These are phyloP conservation scores for Dusona sp. DNA, from an alignment of 2,888 invertebrate genomes.

Conservation along the genomic window DNA sequence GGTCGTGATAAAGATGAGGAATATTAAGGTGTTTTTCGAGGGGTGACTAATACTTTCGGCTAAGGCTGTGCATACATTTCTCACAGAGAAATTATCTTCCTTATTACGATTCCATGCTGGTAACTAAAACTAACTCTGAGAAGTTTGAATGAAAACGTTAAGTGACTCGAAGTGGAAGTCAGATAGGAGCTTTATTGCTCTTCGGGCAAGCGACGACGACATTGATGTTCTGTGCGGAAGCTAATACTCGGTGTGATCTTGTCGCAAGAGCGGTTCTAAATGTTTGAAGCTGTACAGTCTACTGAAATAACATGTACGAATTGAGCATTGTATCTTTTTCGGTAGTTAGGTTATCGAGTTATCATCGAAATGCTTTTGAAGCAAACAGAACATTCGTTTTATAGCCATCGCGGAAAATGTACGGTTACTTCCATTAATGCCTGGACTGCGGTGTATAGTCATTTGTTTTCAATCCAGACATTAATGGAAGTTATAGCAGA, in stretches of 20 bases:
- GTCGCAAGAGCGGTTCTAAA: background rate
- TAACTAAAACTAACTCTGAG: conserved; percentile 66
- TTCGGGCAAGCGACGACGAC: conserved; percentile 62
- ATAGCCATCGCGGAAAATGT: background rate
- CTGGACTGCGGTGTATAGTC: too few relatives aligned
- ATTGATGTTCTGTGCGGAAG: conserved; percentile 48
- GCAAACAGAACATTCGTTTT: background rate
- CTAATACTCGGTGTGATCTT: conserved; percentile 33
- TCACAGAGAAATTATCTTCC: conserved; percentile 12
- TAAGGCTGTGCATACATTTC: background rate
- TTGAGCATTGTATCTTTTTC: conserved; percentile 32
- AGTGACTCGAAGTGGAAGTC: conserved; percentile 83
- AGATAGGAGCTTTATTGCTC: conserved; percentile 80
- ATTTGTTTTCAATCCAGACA: too few relatives aligned
- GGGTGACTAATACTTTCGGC: background rate
- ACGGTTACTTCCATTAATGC: too few relatives aligned
- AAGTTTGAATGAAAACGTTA: conserved; percentile 80
- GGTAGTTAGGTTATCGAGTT: conserved; percentile 16
- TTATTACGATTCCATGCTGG: conserved; percentile 25
- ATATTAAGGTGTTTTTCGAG: background rate
- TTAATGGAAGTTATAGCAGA: too few relatives aligned
- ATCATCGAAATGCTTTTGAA: conserved; percentile 13
- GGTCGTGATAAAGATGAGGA: background rate
- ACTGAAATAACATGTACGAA: conserved; percentile 20
- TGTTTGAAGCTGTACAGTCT: conserved; percentile 14